Evolutionary conservation across 1,140 invertebrate species (phyloP), one percentile per base, ranked within the genome.

Genomic region (Geopemphigus sp.): DNA sequence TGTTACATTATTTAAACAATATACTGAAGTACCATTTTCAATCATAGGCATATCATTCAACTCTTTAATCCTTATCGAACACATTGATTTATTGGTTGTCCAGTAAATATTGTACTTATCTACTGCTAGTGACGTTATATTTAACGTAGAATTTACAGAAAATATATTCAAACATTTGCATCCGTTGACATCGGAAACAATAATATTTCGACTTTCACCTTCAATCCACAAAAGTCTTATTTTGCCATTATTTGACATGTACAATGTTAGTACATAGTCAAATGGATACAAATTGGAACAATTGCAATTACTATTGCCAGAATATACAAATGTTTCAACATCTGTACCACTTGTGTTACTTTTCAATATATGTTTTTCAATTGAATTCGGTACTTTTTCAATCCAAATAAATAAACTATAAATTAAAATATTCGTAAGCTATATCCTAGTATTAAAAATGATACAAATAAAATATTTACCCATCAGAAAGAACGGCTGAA

Each of bases 371-470:
- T 61, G 32, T 11, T 86, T 86, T 22, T 88, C 88, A 68, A 85
- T 86, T 68, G 88, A 85, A 56, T 86, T 87, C 61, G 86, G 84
- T 5, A 84, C 84, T 63, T 87, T 84, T 85, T 91, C 89, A 81
- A 93, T 89, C 92, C 92, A 95, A 82, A 91, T 91, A 53, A 95
- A 83, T 56, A 88, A 88, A 82, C 91, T 93, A 81, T 57, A 80
- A 56, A 88, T 87, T 80, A 39, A 68, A 24, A 47, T 50, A 29
- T 81, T 24, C 26, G 45, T 22, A 32, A 76, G 22, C 59, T 22
- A 39, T 59, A 59, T 19, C 54, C 17, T 32, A 63, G 29, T 8
- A 6, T 63, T 32, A 17, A 53, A 47, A 1, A n/a, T 19, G 12
- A n/a, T 24, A 74, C 14, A 39, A 39, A 56, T 59, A 22, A 39